Percentiles rank a stretch among this genome's conserved stretches.
Evolutionary conservation across 2,797 vertebrate genomes (phyloP).

Genomic region (Antrozous pallidus): DNA sequence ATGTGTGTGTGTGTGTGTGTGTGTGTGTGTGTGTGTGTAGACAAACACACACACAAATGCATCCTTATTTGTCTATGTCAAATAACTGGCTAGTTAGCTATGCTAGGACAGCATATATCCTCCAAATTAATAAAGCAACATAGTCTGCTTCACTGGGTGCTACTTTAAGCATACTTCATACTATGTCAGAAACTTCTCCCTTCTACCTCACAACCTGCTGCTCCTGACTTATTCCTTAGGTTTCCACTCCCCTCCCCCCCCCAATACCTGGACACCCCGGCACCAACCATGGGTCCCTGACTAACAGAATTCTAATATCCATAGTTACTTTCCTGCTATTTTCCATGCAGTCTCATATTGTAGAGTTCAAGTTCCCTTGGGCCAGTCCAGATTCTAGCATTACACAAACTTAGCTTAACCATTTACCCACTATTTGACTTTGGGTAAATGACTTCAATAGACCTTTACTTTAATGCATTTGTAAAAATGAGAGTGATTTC

Average conservation of each 20-base stretch:
- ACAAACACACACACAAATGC: not conserved
- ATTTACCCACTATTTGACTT: not conserved
- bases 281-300: not conserved
- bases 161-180: not conserved
- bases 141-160: not conserved
- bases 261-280: not conserved
- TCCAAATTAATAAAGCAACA: not conserved
- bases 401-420: not conserved
- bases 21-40: too few relatives aligned
- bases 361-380: not conserved
- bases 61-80: not conserved
- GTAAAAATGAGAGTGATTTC: not conserved
- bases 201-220: not conserved
- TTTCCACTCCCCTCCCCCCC: not conserved
- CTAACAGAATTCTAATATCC: not conserved
- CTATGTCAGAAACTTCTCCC: not conserved
- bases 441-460: not conserved
- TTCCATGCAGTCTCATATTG: not conserved
- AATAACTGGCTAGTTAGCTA: not conserved
- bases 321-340: not conserved
- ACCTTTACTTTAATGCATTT: not conserved
- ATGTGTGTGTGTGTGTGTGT: not conserved
- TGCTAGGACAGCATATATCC: not conserved
- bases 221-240: not conserved
- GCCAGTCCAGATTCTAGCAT: not conserved